Evolutionary conservation across 1,140 invertebrate genomes (phyloP).

Genomic region (Metaphire vulgaris): DNA sequence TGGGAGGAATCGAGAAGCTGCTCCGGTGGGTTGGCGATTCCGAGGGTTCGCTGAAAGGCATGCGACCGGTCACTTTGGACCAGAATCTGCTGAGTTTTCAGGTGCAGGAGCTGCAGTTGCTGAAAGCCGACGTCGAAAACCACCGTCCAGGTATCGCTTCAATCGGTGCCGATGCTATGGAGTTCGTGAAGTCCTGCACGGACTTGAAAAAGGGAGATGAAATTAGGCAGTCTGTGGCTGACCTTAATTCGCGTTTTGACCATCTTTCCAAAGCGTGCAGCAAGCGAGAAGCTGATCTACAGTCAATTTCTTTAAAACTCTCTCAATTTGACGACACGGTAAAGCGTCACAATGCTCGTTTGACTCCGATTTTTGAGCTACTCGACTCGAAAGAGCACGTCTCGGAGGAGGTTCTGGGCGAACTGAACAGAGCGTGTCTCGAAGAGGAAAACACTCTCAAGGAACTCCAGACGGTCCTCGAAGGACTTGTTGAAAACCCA

Average conservation of each 20-base stretch:
- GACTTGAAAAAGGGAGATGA: constrained; percentile 81
- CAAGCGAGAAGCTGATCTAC: constrained; percentile 71
- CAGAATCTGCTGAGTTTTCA: constrained; percentile 85
- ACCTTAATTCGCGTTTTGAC: constrained; percentile 74
- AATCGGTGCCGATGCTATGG: constrained; percentile 68
- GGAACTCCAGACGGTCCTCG: constrained; percentile 70
- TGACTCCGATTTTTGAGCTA: constrained; percentile 62
- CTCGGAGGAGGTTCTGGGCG: constrained; percentile 61
- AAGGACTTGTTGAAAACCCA: constrained; percentile 68
- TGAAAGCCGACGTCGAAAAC: constrained; percentile 74
- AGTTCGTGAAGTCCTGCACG: constrained; percentile 71
- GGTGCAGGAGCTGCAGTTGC: constrained; percentile 69
- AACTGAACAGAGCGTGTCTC: constrained; percentile 54
- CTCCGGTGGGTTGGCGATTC: constrained; percentile 75
- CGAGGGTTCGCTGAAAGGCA: constrained; percentile 66
- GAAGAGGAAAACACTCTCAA: constrained; percentile 63
- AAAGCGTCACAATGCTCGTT: constrained; percentile 49
- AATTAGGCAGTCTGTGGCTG: constrained; percentile 76
- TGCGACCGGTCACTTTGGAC: constrained; percentile 75
- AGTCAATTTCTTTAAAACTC: constrained; percentile 69
- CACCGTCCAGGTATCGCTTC: constrained; percentile 76
- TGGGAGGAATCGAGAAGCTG: constrained; percentile 80
- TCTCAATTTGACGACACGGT: constrained; percentile 66
- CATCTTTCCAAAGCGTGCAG: constrained; percentile 71
- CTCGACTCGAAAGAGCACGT: constrained; percentile 71